Evolutionary conservation across 2,888 invertebrate genomes (phyloP).

Genomic region (Norana najaformis): DNA sequence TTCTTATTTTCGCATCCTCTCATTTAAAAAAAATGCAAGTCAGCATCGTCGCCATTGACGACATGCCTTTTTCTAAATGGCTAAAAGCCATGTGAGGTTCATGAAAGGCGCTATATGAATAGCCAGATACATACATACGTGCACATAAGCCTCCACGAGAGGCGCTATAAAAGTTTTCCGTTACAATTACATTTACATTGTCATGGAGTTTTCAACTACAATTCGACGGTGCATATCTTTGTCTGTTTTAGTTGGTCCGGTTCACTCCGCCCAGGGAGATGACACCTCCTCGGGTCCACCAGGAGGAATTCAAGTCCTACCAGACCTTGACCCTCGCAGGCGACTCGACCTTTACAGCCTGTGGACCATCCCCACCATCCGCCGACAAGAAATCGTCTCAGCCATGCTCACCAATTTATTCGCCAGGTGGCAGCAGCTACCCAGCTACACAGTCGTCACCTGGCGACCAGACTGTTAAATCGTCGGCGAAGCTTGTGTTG

Average conservation of each 20-base stretch:
- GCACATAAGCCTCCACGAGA: not conserved
- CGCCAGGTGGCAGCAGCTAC: slow-evolving; percentile 1
- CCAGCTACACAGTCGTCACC: not conserved
- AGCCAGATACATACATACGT: too few species aligned
- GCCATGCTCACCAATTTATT: slow-evolving; percentile 1
- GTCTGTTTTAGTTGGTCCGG: slow-evolving; percentile 36
- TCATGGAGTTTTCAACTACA: too few species aligned
- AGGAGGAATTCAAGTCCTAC: slow-evolving; percentile 35
- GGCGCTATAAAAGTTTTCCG: not conserved
- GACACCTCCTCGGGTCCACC: slow-evolving; percentile 37
- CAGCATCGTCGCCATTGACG: too few species aligned
- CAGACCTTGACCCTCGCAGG: slow-evolving; percentile 24
- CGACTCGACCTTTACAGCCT: not conserved
- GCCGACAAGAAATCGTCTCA: not conserved
- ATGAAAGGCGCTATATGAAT: too few species aligned
- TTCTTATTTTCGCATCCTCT: too few species aligned
- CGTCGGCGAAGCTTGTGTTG: not conserved
- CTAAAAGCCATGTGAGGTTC: too few species aligned
- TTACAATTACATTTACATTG: too few species aligned
- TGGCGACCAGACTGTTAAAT: slow-evolving; percentile 10
- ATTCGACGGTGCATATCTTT: not conserved
- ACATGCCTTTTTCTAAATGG: too few species aligned
- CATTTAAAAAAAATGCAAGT: too few species aligned
- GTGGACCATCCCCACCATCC: not conserved
- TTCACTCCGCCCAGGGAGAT: slow-evolving; percentile 43